Conservation (phyloP, 2,113 vertebrate species). For the Okapia johnstoni region DNA sequence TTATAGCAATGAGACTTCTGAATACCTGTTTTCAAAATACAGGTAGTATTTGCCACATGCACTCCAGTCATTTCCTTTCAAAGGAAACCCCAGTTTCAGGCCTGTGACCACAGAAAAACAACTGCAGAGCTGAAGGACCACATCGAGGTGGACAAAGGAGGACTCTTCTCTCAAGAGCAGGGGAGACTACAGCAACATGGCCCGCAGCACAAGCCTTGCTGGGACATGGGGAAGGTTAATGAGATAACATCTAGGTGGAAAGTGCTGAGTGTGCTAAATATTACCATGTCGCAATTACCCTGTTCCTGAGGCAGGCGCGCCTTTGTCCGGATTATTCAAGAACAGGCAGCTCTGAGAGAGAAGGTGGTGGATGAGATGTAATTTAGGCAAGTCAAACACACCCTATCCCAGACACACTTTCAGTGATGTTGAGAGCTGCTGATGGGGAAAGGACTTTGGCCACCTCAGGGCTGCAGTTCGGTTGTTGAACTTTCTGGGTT, state of each 20-base stretch:
- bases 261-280: slow-evolving; percentile 33
- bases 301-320: background rate
- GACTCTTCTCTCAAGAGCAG: background rate
- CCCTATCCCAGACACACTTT: background rate
- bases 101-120: background rate
- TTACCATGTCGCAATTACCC: background rate
- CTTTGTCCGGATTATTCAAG: background rate
- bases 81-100: background rate
- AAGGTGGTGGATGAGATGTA: background rate
- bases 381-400: background rate
- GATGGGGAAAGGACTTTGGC: background rate
- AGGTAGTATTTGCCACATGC: background rate
- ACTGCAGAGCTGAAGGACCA: background rate
- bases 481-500: background rate
- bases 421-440: background rate
- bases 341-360: background rate
- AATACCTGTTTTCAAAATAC: background rate
- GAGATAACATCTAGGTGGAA: slow-evolving; percentile 40
- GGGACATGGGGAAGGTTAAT: slow-evolving; percentile 23
- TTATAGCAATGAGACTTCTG: background rate
- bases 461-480: no score
- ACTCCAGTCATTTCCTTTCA: background rate
- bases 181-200: background rate
- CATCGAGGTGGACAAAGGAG: background rate
- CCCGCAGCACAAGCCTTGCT: background rate